Base-by-base conservation (phyloP, 2,797 vertebrate species). In the Micromesistius poutassou region DNA sequence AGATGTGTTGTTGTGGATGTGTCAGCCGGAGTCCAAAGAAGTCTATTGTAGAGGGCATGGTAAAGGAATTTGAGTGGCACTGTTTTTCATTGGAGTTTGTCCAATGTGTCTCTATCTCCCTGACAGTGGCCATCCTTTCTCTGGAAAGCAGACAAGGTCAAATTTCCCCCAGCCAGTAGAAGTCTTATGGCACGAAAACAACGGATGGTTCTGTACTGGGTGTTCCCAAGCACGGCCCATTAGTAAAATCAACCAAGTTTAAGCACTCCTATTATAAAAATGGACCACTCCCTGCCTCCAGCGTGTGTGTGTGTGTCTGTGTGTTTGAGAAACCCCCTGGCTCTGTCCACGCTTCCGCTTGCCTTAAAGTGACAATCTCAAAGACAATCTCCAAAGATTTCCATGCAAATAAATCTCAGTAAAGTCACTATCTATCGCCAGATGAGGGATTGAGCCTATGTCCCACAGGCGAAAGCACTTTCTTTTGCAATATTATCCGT, bases 61-160 rank as follows among this genome's bases (percentile, higher is more conserved):
- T 16, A 36, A 42, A 50, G 7, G 82, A 74, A 22, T 72, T 77
- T 74, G 55, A 36, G 73, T 81, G 14, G 66, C 71, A 38, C 19
- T 78, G 2, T 80, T 82, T 79, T 79, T 80, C 80, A 74, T 78
- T 3, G 22, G 25, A 68, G 72, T 66, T 7, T 0, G 42, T 74
- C 2, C 25, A 74, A 74, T 73, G 5, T 73, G 40, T 36, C 13
- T 73, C 12, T 38, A 35, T 73, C 62, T 55, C 12, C 14, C 12
- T 74, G 75, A 75, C 50, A 14, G 38, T 79, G 28, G 4, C 31
- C 46, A 22, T 81, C 85, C 76, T 79, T 62, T 84, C 72, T 25
- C 1, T 42, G 36, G 68, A 74, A 79, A 78, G 42, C 82, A 73
- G 77, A 76, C 86, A 85, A 83, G 88, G 87, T 88, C 86, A 90